Percentiles rank a stretch among this genome's conserved stretches.
These are phyloP conservation scores for Cygnus olor DNA, from an alignment of 2,797 vertebrate genomes.

Conservation along the genomic window DNA sequence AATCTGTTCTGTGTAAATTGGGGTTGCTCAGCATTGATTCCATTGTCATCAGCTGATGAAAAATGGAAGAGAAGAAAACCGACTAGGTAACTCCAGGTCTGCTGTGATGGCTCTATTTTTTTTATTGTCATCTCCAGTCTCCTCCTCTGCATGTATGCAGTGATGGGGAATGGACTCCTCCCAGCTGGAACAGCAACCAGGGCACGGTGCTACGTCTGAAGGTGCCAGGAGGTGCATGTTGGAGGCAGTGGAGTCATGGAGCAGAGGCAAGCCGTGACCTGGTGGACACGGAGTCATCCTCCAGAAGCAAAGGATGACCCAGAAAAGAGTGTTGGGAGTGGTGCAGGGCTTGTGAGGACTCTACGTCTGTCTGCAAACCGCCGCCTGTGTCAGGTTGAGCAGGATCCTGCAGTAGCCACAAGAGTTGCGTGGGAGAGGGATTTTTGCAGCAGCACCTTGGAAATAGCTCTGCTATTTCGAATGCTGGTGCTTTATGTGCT, in stretches of 20 bases:
- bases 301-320: neutral
- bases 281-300: neutral
- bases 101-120: neutral
- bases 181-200: neutral
- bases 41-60: neutral
- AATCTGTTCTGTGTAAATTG: neutral
- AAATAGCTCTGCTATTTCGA: neutral
- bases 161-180: neutral
- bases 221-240: neutral
- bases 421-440: neutral
- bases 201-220: neutral
- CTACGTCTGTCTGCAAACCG: accelerated
- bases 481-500: neutral
- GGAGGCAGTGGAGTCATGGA: neutral
- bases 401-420: neutral
- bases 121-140: neutral
- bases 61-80: neutral
- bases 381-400: neutral
- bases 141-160: neutral
- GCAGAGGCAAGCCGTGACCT: neutral
- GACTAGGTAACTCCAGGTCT: too few relatives aligned
- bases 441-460: neutral
- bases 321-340: neutral
- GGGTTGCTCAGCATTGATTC: neutral
- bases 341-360: neutral